phyloP scores from a whole-genome alignment of 2,797 vertebrate genomes.

The Gorsachius magnificus region DNA sequence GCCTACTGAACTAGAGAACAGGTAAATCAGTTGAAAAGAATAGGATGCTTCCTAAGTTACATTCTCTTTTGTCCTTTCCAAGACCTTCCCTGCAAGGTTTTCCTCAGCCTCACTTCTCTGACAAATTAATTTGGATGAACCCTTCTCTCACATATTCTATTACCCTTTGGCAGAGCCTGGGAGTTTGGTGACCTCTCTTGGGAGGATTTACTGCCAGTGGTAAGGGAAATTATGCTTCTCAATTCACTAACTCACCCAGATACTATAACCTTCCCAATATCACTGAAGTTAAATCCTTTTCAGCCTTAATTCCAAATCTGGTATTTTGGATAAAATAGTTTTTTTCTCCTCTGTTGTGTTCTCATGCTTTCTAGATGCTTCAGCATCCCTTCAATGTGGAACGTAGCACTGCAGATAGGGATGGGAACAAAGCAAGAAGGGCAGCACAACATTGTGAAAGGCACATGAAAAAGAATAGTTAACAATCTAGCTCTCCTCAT shows the following conservation, averaged over 20 bases:
- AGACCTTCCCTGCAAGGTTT: neutral
- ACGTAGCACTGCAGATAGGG: neutral
- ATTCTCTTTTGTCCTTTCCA: neutral
- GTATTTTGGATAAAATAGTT: neutral
- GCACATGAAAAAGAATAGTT: neutral
- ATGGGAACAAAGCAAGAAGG: conserved; percentile 23
- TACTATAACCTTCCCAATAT: neutral
- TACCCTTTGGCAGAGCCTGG: neutral
- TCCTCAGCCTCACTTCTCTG: neutral
- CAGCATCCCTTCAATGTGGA: neutral
- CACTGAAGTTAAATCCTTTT: neutral
- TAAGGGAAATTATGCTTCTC: neutral
- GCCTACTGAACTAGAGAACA: neutral
- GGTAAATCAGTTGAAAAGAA: neutral
- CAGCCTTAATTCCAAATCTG: neutral
- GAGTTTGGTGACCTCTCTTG: neutral
- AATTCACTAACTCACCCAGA: neutral
- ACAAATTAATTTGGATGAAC: neutral
- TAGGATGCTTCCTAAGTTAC: neutral
- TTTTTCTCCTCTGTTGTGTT: neutral
- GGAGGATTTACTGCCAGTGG: neutral
- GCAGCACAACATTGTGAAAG: conserved; percentile 11
- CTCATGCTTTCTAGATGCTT: neutral
- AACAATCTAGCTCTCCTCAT: conserved; percentile 3
- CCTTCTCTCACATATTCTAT: neutral